Evolutionary conservation across 2,113 vertebrate species (phyloP).

Genomic region (Phaetusa simplex): DNA sequence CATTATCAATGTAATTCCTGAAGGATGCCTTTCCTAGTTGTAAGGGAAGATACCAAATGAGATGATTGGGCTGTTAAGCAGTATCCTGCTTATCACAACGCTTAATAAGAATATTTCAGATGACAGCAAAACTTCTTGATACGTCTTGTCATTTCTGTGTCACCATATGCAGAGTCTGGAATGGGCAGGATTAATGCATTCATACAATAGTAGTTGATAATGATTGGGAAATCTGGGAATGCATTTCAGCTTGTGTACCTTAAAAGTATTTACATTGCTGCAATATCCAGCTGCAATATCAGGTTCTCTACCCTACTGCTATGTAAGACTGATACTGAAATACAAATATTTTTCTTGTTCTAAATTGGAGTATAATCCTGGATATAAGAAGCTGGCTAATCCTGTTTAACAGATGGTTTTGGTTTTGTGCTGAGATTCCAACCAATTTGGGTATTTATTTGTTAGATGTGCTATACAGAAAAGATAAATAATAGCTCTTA

Average conservation of each 20-base stretch:
- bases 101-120: not conserved
- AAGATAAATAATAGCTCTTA: not conserved
- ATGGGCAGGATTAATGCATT: not conserved
- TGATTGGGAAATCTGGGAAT: not conserved
- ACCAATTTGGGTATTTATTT: not conserved
- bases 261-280: not conserved
- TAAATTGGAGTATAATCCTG: not conserved
- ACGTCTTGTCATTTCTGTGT: not conserved
- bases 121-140: not conserved
- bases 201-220: not conserved
- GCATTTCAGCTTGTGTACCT: not conserved
- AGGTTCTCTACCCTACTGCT: not conserved
- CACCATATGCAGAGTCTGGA: not conserved
- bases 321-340: not conserved
- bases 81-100: not conserved
- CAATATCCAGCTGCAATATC: not conserved
- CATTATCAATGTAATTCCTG: not conserved
- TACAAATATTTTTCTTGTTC: not conserved
- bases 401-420: not conserved
- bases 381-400: not conserved
- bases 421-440: not conserved
- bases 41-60: not conserved
- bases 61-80: not conserved
- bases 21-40: not conserved
- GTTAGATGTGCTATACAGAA: not conserved